A percentile compares a stretch with the other conserved stretches of the same genome.
phyloP scores from a whole-genome alignment of 2,888 invertebrate genomes.

The Nymphalis urticae region DNA sequence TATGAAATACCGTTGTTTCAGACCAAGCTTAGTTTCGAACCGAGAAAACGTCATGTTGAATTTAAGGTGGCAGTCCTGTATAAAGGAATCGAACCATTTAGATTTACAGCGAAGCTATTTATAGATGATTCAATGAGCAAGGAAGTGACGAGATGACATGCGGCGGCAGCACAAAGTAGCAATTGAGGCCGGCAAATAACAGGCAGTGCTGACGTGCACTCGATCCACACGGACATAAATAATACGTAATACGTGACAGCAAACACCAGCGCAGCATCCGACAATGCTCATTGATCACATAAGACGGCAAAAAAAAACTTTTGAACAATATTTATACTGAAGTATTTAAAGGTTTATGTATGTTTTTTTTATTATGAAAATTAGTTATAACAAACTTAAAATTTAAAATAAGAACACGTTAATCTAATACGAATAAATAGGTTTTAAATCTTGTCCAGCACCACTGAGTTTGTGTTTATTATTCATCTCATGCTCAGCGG shows the following conservation, averaged over 20 bases:
- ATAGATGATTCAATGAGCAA: constrained; percentile 58
- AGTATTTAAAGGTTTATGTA: constrained; percentile 1
- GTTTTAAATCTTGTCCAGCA: too few species aligned
- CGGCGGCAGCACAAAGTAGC: constrained; percentile 58
- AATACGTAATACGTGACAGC: constrained; percentile 38
- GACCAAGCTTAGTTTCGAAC: constrained; percentile 30
- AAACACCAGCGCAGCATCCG: constrained; percentile 32
- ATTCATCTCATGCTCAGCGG: too few species aligned
- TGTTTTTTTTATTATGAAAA: not conserved
- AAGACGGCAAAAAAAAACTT: constrained; percentile 28
- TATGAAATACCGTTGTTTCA: constrained; percentile 37
- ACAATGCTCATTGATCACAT: constrained; percentile 32
- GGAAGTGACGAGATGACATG: constrained; percentile 59
- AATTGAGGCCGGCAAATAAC: constrained; percentile 67
- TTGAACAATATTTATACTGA: constrained; percentile 17
- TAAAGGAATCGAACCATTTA: constrained; percentile 44
- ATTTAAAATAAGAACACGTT: not conserved
- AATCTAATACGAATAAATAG: too few species aligned
- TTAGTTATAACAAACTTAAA: not conserved
- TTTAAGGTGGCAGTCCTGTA: constrained; percentile 26
- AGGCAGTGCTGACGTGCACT: constrained; percentile 47
- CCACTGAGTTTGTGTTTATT: too few species aligned
- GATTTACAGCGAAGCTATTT: constrained; percentile 59
- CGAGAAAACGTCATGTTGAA: constrained; percentile 31
- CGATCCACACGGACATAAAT: constrained; percentile 38